Percentiles rank a stretch among this genome's conserved stretches.
Conservation (phyloP, 2,113 vertebrate species). For the Procavia capensis region DNA sequence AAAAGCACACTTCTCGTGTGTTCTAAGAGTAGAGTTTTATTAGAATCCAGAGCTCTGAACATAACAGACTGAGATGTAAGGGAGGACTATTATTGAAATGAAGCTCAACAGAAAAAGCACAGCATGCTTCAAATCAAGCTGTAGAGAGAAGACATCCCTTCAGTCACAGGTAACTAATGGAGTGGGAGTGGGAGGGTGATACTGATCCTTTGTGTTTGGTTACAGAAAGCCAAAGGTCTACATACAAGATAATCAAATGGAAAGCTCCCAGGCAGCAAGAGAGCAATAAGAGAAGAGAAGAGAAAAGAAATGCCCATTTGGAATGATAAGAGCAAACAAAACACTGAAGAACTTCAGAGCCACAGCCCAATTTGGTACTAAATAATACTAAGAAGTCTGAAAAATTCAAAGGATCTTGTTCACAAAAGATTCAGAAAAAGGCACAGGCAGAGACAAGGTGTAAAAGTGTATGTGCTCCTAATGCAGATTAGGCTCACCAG, state of each 20-base stretch:
- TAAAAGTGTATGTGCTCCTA: not conserved
- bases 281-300: slow-evolving; percentile 25
- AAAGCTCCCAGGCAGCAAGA: not conserved
- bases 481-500: not conserved
- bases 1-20: not conserved
- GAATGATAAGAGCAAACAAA: slow-evolving; percentile 13
- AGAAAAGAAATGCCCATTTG: slow-evolving; percentile 26
- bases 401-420: slow-evolving; percentile 29
- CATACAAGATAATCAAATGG: not conserved
- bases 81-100: slow-evolving; percentile 14
- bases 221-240: slow-evolving; percentile 42
- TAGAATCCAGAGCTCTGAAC: slow-evolving; percentile 20
- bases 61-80: not conserved
- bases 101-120: not conserved
- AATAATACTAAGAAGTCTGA: slow-evolving; percentile 22
- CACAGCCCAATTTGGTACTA: not conserved
- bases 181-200: too few relatives aligned
- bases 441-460: not conserved
- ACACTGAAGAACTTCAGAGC: not conserved
- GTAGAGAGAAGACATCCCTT: not conserved
- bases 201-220: too few relatives aligned
- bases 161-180: not conserved
- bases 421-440: slow-evolving; percentile 16
- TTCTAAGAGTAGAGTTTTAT: slow-evolving; percentile 36
- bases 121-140: slow-evolving; percentile 7